These are phyloP conservation scores for Calameuta pallipes DNA, from an alignment of 2,888 invertebrate species.

Conservation along the genomic window DNA sequence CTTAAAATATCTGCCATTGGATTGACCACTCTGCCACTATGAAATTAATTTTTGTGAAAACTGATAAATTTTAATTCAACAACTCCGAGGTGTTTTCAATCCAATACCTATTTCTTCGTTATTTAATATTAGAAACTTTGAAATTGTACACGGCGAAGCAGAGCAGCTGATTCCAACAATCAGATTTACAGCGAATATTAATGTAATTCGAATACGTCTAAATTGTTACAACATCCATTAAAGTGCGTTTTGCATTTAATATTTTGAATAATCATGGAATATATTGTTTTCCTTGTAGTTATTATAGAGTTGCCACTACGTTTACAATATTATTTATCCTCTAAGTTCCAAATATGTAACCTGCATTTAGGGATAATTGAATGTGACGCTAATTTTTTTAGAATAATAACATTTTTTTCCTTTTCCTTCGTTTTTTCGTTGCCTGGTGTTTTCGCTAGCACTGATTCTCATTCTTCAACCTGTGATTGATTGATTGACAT, in stretches of 20 bases:
- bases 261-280: constrained; percentile 59
- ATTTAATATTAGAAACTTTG: too few relatives aligned
- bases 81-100: not conserved
- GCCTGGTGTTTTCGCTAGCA: constrained; percentile 54
- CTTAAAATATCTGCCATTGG: constrained; percentile 45
- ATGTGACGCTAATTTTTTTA: constrained; percentile 34
- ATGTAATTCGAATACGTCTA: constrained; percentile 53
- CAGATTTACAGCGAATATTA: constrained; percentile 53
- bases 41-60: constrained; percentile 14
- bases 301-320: constrained; percentile 56
- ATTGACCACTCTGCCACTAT: constrained; percentile 38
- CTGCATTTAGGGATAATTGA: constrained; percentile 45
- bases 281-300: constrained; percentile 54
- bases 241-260: constrained; percentile 54
- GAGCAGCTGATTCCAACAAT: constrained; percentile 31
- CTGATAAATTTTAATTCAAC: not conserved
- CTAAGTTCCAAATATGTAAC: constrained; percentile 59
- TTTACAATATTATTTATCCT: constrained; percentile 54
- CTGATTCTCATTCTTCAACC: constrained; percentile 46
- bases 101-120: not conserved
- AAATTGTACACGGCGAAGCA: constrained; percentile 30
- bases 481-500: not conserved
- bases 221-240: constrained; percentile 58
- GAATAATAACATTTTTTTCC: constrained; percentile 29
- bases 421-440: constrained; percentile 32